Base-by-base conservation (phyloP, 2,888 invertebrate genomes). In the Capitulum mitella region DNA sequence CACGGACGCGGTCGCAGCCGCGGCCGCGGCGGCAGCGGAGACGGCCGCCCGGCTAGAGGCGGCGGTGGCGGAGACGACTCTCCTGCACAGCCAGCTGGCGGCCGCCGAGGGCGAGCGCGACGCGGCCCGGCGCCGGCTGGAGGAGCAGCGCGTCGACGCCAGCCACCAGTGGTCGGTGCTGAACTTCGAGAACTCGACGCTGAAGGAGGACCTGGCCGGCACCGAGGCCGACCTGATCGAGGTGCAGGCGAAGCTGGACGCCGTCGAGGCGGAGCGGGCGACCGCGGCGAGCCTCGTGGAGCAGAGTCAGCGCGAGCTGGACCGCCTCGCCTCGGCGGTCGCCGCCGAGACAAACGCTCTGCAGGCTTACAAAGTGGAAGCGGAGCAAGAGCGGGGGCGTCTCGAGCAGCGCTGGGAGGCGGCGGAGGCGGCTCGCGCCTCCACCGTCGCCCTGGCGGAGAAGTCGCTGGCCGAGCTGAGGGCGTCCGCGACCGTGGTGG, bases 151-250 rank as follows among this genome's bases (percentile, higher is more conserved):
- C 26, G 26, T 70, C 6, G 40, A 70, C 40, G 70, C 70, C 26
- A 37, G 29, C 6, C 70, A 70, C 40, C 70, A 70, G 70, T 70
- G 70, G 70, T 70, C 70, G 3, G 70, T 29, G 22, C 70, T 70
- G 19, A 70, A 70, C 37, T 37, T 37, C 26, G 70, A 70, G 70
- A 70, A 37, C 40, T 70, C 70, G 22, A 5, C 37, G 26, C 26
- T 70, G 26, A 37, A 37, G 37, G 29, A 16, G 10, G 70, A 70
- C 19, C 26, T 70, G 40, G 70, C 19, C 22, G 26, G 40, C 70
- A 70, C 37, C 40, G 40, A 19, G 40, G 10, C 26, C 5, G 70
- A 70, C 40, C 70, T 70, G 70, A 70, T 37, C 8, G 70, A 70
- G 70, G 40, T 70, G 26, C 37, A 37, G 37, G 14, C 37, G 8